Evolutionary conservation across 2,113 vertebrate species (phyloP).

Genomic region (Phylloscopus trochiloides): DNA sequence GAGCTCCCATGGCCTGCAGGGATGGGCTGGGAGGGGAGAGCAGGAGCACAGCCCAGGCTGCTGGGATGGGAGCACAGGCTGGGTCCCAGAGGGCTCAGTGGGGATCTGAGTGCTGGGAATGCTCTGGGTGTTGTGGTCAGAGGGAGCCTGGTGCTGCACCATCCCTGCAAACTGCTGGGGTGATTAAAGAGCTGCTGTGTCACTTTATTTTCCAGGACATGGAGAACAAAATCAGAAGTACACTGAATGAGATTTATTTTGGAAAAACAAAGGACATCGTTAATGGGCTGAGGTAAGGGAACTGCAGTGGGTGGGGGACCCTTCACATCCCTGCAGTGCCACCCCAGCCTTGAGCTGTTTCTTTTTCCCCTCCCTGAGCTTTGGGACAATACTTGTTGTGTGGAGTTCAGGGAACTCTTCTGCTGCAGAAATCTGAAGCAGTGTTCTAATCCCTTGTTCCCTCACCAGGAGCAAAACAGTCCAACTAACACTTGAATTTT

Average conservation of each 20-base stretch:
- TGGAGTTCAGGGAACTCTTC: background rate
- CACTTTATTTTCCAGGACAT: conserved; percentile 81
- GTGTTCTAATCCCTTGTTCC: background rate
- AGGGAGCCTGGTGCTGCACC: background rate
- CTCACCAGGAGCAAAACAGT: background rate
- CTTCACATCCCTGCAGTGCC: background rate
- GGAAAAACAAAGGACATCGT: conserved; percentile 99
- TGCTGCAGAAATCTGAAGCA: background rate
- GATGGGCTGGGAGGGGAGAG: background rate
- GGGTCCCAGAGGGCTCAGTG: fast-evolving
- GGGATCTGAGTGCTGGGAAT: fast-evolving
- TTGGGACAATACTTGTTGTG: background rate
- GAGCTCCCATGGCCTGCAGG: fast-evolving
- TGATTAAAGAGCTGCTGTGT: background rate
- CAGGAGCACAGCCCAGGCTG: background rate
- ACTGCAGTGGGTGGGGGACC: background rate
- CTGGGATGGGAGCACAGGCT: background rate
- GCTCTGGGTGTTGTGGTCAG: no score
- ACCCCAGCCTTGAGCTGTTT: background rate
- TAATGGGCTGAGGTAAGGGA: conserved; percentile 92
- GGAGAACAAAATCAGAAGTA: conserved; percentile 99
- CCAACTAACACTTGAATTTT: background rate
- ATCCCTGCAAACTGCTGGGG: fast-evolving
- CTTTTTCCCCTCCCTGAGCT: background rate
- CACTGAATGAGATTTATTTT: conserved; percentile 99